phyloP scores from a whole-genome alignment of 2,888 invertebrate species.

The Tuta absoluta region DNA sequence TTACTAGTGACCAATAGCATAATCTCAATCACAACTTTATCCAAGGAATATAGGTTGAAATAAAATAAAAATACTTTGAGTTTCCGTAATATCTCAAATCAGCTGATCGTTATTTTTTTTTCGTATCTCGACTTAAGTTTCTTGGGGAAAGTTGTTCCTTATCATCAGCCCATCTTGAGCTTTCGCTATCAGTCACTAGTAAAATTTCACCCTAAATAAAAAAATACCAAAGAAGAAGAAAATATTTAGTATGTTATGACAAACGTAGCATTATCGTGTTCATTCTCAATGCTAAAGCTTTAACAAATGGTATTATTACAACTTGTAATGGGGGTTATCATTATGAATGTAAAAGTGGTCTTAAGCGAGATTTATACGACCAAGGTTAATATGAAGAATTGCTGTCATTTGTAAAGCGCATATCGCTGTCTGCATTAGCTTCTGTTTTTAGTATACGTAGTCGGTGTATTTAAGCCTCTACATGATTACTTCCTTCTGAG shows the following conservation, averaged over 20 bases:
- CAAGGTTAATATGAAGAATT: slow-evolving; percentile 24
- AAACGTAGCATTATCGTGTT: slow-evolving; percentile 11
- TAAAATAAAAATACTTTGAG: too few species aligned
- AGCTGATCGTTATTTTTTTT: too few species aligned
- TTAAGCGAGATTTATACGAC: slow-evolving; percentile 5
- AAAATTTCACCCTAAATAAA: too few species aligned
- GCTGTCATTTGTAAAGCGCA: neutral
- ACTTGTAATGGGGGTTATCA: slow-evolving; percentile 15
- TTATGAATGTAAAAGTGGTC: slow-evolving; percentile 9
- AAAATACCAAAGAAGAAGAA: neutral
- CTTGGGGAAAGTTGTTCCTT: too few species aligned
- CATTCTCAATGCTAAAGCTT: slow-evolving; percentile 19
- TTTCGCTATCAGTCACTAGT: too few species aligned
- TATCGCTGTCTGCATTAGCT: neutral
- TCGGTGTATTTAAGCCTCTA: neutral
- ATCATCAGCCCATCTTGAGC: too few species aligned
- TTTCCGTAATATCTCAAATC: too few species aligned
- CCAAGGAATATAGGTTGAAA: too few species aligned
- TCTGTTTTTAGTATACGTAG: neutral
- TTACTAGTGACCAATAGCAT: too few species aligned
- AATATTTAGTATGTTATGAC: slow-evolving; percentile 14
- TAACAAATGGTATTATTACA: slow-evolving; percentile 25
- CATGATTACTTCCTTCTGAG: neutral
- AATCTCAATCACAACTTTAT: too few species aligned
- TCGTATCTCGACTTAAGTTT: too few species aligned